Base-by-base conservation (phyloP, 2,888 invertebrate genomes). In the Callimorpha dominula region DNA sequence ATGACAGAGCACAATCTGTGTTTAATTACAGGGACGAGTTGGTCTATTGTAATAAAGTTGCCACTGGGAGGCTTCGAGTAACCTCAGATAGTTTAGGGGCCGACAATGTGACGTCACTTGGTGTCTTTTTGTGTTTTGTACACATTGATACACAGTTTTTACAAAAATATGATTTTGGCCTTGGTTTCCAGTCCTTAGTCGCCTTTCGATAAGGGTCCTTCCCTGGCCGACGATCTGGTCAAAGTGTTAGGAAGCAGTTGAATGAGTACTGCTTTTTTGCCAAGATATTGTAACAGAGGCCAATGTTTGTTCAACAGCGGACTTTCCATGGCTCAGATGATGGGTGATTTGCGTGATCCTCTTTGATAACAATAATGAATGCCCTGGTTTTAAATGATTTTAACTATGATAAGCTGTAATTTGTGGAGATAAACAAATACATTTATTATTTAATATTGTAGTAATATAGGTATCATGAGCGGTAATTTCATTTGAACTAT, bases 1-100 rank as follows among this genome's bases (percentile, higher is more conserved):
- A 79, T 82, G 83, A 81, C 83, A 65, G 82, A 68, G 80, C 77
- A 78, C 81, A 81, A 85, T 85, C 85, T 83, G 85, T 81, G 78
- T 81, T 85, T 87, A 85, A 86, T 86, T 85, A 82, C 81, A 68
- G 75, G 65, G 72, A 71, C 76, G 76, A 77, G 79, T 78, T 65
- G 66, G 73, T 71, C 76, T 75, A 76, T 78, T 76, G 76, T 75
- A 77, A 78, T 79, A 75, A 81, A 77, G 81, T 84, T 75, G 77
- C 71, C 72, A 74, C 69, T 66, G 64, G 60, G 62, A 57, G 60
- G 67, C 69, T 68, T 54, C 31, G 20, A 65, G 17, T 66, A 70
- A 40, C 50, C 66, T 15, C 52, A 70, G 46, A 64, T 54, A 66
- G 50, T 63, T 60, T 63, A 68, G 49, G 46, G 49, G 15, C 60